These are phyloP conservation scores for Aplysia californica DNA, from an alignment of 1,140 invertebrate species.

Conservation along the genomic window DNA sequence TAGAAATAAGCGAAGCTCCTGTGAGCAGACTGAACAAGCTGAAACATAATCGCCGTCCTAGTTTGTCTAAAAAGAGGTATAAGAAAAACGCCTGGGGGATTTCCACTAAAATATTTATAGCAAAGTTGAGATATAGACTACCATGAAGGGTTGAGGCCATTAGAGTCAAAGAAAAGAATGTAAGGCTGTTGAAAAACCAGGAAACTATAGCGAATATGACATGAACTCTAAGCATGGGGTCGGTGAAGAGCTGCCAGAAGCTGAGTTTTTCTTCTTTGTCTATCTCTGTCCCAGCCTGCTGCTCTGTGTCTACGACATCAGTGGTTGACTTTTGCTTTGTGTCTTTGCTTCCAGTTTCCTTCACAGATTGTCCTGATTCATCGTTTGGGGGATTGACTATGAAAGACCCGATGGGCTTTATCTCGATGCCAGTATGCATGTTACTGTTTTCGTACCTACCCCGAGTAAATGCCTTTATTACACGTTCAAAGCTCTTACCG, in stretches of 20 bases:
- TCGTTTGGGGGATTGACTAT: too few species aligned
- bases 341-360: too few species aligned
- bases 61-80: constrained; percentile 30
- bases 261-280: not conserved
- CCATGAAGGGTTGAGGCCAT: constrained; percentile 35
- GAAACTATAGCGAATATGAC: constrained; percentile 7
- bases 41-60: not conserved
- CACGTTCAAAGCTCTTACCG: constrained; percentile 28
- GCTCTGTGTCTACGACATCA: too few species aligned
- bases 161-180: constrained; percentile 73
- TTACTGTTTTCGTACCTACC: not conserved
- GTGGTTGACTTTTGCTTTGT: too few species aligned
- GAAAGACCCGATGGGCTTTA: not conserved
- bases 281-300: too few species aligned
- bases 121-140: constrained; percentile 49
- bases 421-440: not conserved
- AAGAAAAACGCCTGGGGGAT: constrained; percentile 71
- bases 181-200: constrained; percentile 77
- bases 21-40: too few species aligned
- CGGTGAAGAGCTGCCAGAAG: not conserved
- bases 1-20: too few species aligned
- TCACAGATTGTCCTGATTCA: too few species aligned
- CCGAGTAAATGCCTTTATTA: constrained; percentile 17
- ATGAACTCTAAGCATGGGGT: not conserved
- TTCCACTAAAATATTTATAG: constrained; percentile 76